Conservation (phyloP, 2,113 vertebrate genomes). For the Papio anubis region DNA sequence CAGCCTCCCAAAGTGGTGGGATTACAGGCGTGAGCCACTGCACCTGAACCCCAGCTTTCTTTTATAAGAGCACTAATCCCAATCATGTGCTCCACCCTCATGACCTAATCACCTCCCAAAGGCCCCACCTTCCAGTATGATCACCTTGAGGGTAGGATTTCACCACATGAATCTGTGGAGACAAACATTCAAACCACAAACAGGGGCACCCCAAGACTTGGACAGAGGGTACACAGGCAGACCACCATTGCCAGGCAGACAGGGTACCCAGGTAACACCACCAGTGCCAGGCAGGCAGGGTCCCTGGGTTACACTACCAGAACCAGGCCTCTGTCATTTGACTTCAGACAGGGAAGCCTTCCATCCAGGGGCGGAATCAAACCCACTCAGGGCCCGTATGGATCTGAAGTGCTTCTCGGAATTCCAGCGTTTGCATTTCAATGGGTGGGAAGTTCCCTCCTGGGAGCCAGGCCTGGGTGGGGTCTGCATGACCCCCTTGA, state of each 20-base stretch:
- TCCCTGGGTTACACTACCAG: no score
- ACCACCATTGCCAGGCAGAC: not conserved
- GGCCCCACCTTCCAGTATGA: no score
- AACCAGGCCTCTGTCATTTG: not conserved
- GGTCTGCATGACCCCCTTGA: not conserved
- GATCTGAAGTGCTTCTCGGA: not conserved
- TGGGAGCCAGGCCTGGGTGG: not conserved
- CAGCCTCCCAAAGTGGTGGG: no score
- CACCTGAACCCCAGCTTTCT: no score
- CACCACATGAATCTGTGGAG: not conserved
- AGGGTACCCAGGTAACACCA: no score
- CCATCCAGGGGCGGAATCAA: not conserved
- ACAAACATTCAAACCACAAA: not conserved
- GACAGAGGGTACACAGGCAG: not conserved
- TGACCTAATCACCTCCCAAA: not conserved
- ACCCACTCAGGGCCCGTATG: not conserved
- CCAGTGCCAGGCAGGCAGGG: no score
- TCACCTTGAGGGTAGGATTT: not conserved
- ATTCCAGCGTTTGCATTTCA: not conserved
- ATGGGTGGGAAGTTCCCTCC: not conserved
- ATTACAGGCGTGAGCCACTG: no score
- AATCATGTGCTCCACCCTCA: not conserved
- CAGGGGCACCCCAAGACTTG: not conserved
- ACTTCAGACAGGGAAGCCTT: not conserved
- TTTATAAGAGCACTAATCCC: no score